Evolutionary conservation across 2,888 invertebrate species (phyloP), one percentile per base, ranked within the genome.

Genomic region (Eretmocerus hayati): DNA sequence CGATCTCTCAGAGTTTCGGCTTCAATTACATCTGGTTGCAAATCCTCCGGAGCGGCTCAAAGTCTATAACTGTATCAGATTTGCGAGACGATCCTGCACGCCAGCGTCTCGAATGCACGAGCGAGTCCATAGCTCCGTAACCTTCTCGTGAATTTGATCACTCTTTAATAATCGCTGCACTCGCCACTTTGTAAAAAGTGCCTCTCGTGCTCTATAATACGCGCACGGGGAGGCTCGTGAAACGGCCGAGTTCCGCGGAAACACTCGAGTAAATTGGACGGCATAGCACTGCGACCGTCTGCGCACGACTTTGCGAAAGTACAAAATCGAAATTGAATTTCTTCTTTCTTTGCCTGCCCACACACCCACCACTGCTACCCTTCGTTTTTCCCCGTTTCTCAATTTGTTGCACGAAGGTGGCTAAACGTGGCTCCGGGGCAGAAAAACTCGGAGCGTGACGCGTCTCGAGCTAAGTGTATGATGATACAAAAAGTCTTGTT

Each of bases 261-360:
- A 50, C 45, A 42, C 53, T 53, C 23, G 53, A 53, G 50, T 48
- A 53, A 50, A 53, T 53, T 53, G 53, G 53, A 53, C 53, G 32
- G 31, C 16, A 33, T 4, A 26, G 35, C 8, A 18, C 5, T 13
- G 3, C 15, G 42, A 31, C 21, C 42, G 39, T 13, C 23, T 37
- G 50, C 16, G 16, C 40, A 46, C 48, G 43, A 42, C 52, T 44
- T 47, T 19, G 49, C 52, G 42, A n/a, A 50, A 50, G n/a, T n/a
- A 45, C 42, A 53, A 42, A 39, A 50, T 50, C 53, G 50, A 53
- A 53, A 53, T 53, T 50, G 53, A 53, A 53, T 53, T 53, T 48
- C 50, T 45, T 47, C 44, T 30, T 39, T 48, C 43, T 37, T 22
- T 42, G 31, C 8, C 40, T 5, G 26, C 21, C 30, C 11, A 15